Conservation (phyloP, 2,888 invertebrate species). For the Disparrhopalites patrizii region DNA sequence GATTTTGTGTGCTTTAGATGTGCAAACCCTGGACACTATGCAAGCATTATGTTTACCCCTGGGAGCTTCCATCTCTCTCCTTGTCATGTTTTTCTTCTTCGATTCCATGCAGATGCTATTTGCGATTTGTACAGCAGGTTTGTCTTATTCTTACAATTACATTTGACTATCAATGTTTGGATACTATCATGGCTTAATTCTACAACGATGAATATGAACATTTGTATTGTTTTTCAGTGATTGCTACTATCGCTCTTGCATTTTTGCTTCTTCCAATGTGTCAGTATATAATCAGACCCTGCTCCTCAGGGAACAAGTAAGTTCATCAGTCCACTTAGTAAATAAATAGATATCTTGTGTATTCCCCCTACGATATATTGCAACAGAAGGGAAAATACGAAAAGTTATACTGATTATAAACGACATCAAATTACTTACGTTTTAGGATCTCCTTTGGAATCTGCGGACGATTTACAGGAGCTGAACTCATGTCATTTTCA, state of each 20-base stretch:
- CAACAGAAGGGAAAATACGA: too few species aligned
- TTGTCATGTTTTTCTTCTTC: constrained; percentile 98
- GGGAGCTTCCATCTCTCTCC: constrained; percentile 89
- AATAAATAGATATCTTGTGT: too few species aligned
- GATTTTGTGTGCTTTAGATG: constrained; percentile 54
- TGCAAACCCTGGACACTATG: constrained; percentile 94
- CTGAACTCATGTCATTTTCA: constrained; percentile 88
- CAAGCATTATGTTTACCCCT: constrained; percentile 94
- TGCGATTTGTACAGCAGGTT: constrained; percentile 95
- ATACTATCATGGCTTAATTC: too few species aligned
- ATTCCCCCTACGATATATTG: too few species aligned
- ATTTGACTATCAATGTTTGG: too few species aligned
- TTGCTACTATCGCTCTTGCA: constrained; percentile 93
- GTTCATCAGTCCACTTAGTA: too few species aligned
- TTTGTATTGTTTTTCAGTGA: too few species aligned
- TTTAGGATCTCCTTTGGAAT: constrained; percentile 75
- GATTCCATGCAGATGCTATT: constrained; percentile 96
- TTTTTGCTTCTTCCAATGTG: constrained; percentile 95
- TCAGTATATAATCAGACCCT: constrained; percentile 85
- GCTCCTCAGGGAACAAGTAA: constrained; percentile 72
- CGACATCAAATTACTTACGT: too few species aligned
- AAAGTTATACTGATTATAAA: too few species aligned
- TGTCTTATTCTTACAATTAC: too few species aligned
- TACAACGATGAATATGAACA: too few species aligned
- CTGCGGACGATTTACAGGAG: constrained; percentile 90